Evolutionary conservation across 2,113 vertebrate species (phyloP), one percentile per base, ranked within the genome.

Genomic region (Lagopus leucura): DNA sequence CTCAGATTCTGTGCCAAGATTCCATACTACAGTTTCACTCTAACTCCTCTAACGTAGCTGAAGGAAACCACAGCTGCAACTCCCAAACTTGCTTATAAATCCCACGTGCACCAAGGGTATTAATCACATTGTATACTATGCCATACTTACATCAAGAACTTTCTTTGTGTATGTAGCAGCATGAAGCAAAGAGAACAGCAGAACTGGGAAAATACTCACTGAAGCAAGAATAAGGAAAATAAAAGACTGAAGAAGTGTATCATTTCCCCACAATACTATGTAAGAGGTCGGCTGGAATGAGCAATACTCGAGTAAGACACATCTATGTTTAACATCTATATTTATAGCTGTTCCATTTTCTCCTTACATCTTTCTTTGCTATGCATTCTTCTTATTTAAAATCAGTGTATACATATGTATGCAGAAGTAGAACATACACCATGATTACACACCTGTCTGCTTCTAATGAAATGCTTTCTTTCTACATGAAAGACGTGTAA

Each of bases 191-290:
- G 99, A 99, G 97, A 99, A 99, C 34, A 99, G 98, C 80, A 99
- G 98, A 92, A 99, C 99, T 47, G 99, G 99, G 83, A 99, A 99
- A 94, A 99, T 99, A 97, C 99, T 99, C 99, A 99, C 99, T 99
- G 97, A 95, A 98, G 89, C 91, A 86, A 93, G 69, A 11, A 95
- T 98, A 99, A 99, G 98, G 98, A 98, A 96, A 95, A 97, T 81
- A 32, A 91, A 11, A 92, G 34, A 30, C 70, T 63, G 57, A 74
- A 52, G 40, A 57, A 71, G 34, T 55, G 60, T 40, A 74, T 40
- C 5, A 38, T 34, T 86, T 74, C 65, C 50, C 66, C 3, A 2
- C 38, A 19, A 79, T 34, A 12, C 66, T 82, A 86, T 13, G 40
- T n/a, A 75, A 74, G 30, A 86, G 18, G n/a, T 15, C 75, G 76